Evolutionary conservation across 2,888 invertebrate genomes (phyloP).

Genomic region (Pheosia gnoma): DNA sequence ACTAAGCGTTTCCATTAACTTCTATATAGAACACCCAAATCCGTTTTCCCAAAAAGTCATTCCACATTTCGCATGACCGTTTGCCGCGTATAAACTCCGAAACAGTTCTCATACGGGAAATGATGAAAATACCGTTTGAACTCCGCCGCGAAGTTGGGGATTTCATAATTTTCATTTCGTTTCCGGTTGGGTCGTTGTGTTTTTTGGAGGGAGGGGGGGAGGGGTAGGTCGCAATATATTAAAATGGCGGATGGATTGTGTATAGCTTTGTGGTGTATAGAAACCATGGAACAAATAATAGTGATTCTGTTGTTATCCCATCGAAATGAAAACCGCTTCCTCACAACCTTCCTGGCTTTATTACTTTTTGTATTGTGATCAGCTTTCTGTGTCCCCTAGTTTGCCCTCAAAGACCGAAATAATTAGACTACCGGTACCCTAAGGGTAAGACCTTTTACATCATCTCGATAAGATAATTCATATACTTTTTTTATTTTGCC

Average conservation of each 20-base stretch:
- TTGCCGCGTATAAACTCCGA: conserved; percentile 11
- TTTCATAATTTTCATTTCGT: conserved; percentile 29
- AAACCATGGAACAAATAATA: no score
- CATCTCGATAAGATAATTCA: no score
- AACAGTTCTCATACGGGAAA: conserved; percentile 18
- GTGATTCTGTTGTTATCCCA: no score
- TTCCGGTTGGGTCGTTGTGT: conserved; percentile 11
- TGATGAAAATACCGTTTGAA: conserved; percentile 26
- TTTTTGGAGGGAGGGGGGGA: not conserved
- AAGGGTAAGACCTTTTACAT: no score
- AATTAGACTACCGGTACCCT: no score
- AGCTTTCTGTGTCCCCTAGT: no score
- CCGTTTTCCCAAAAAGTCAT: conserved; percentile 49
- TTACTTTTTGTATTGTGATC: no score
- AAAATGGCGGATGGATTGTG: not conserved
- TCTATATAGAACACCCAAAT: conserved; percentile 7
- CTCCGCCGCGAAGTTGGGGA: conserved; percentile 20
- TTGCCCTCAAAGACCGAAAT: no score
- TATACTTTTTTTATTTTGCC: no score
- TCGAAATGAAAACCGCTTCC: no score
- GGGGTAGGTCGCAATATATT: not conserved
- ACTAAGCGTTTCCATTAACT: conserved; percentile 13
- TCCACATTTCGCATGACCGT: conserved; percentile 32
- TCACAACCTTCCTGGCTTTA: no score
- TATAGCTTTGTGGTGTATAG: no score